These are phyloP conservation scores for Cheilosia grossa DNA, from an alignment of 2,888 invertebrate species.

Conservation along the genomic window DNA sequence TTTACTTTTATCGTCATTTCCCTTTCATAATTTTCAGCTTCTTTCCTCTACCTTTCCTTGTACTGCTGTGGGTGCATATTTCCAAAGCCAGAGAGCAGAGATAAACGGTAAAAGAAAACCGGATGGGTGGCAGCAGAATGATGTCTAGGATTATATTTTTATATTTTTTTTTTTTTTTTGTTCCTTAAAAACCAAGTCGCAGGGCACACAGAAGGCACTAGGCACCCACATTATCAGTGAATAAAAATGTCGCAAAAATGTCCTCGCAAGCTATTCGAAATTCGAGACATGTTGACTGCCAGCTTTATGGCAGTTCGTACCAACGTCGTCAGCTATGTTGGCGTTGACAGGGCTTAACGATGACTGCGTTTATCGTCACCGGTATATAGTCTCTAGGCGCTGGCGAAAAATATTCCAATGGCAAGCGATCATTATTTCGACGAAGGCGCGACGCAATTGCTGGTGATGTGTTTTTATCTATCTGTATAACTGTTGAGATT, in stretches of 20 bases:
- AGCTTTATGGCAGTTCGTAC: conserved; percentile 66
- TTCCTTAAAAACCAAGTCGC: neutral
- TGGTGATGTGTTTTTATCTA: neutral
- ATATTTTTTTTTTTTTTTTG: neutral
- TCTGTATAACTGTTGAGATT: conserved; percentile 15
- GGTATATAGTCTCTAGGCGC: conserved; percentile 12
- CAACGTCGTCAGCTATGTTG: conserved; percentile 31
- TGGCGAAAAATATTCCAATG: conserved; percentile 20
- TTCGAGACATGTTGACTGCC: conserved; percentile 70
- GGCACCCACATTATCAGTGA: neutral
- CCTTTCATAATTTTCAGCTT: conserved; percentile 67
- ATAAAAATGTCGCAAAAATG: conserved; percentile 10
- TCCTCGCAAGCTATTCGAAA: conserved; percentile 52
- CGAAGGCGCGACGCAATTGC: neutral
- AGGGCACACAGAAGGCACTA: neutral
- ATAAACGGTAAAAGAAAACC: conserved; percentile 49
- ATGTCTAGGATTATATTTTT: conserved; percentile 41
- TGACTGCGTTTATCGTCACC: conserved; percentile 67
- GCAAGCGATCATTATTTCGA: conserved; percentile 65
- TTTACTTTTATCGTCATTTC: conserved; percentile 48
- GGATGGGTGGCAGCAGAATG: conserved; percentile 38
- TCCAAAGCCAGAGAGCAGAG: conserved; percentile 19
- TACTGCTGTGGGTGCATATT: conserved; percentile 9
- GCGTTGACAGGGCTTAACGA: conserved; percentile 45
- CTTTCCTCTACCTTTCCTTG: conserved; percentile 4